Percentiles rank a stretch among this genome's conserved stretches.
phyloP scores from a whole-genome alignment of 1,140 invertebrate species.

The Chlorops oryzae region DNA sequence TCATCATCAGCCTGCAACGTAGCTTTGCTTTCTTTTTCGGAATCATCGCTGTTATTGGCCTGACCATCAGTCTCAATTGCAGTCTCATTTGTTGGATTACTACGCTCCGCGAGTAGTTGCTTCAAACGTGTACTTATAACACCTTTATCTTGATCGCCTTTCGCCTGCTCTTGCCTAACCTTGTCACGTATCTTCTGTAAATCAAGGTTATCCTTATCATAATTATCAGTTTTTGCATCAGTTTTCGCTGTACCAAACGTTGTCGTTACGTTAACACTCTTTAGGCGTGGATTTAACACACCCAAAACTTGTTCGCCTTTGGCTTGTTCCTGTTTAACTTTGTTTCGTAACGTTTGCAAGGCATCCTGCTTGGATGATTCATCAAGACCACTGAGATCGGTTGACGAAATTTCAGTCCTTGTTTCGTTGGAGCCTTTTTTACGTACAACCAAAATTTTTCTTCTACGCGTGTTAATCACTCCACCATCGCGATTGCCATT shows the following conservation, averaged over 20 bases:
- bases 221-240: not conserved
- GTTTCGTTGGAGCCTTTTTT: too few species aligned
- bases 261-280: conserved; percentile 22
- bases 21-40: not conserved
- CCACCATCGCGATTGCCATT: conserved; percentile 1
- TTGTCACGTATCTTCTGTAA: conserved; percentile 32
- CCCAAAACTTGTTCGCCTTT: conserved; percentile 10
- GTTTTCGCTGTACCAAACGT: not conserved
- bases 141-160: conserved; percentile 25
- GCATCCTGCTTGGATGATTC: too few species aligned
- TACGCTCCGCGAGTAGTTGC: conserved; percentile 23
- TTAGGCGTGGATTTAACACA: conserved; percentile 28
- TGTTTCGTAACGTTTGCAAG: not conserved
- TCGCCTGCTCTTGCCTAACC: conserved; percentile 29
- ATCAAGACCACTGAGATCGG: too few species aligned
- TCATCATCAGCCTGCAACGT: not conserved
- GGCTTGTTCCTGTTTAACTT: conserved; percentile 1
- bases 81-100: too few species aligned
- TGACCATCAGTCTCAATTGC: not conserved
- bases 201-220: too few species aligned
- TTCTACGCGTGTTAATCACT: not conserved
- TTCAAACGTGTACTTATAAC: conserved; percentile 31
- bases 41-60: not conserved
- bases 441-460: not conserved
- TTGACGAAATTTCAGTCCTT: too few species aligned